A percentile compares a stretch with the other conserved stretches of the same genome.
Evolutionary conservation across 2,797 vertebrate genomes (phyloP).

Genomic region (Carapus acus): DNA sequence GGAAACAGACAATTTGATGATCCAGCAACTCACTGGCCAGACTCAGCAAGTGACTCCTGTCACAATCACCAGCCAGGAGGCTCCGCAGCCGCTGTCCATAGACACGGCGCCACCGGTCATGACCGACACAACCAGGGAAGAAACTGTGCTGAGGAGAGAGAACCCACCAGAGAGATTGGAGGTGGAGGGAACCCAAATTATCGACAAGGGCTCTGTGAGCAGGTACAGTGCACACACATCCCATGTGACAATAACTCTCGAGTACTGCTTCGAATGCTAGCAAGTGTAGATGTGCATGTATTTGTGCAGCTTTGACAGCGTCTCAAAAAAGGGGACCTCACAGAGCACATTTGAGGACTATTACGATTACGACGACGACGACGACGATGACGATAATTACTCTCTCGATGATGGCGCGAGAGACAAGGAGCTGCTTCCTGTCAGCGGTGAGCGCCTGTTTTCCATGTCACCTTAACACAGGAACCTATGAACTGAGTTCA

Average conservation of each 20-base stretch:
- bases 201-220: slow-evolving; percentile 2
- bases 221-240: slow-evolving; percentile 42
- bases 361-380: slow-evolving; percentile 30
- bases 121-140: not conserved
- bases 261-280: no score
- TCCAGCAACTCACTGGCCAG: slow-evolving; percentile 64
- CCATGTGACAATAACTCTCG: no score
- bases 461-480: no score
- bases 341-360: slow-evolving; percentile 10
- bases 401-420: slow-evolving; percentile 2
- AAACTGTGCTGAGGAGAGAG: not conserved
- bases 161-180: not conserved
- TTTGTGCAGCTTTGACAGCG: slow-evolving; percentile 41
- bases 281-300: not conserved
- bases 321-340: slow-evolving; percentile 28
- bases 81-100: not conserved
- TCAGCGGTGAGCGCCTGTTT: slow-evolving; percentile 57
- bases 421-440: slow-evolving; percentile 32
- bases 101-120: slow-evolving; percentile 8
- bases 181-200: not conserved
- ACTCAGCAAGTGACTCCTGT: not conserved
- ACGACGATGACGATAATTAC: slow-evolving; percentile 23
- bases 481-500: no score
- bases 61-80: slow-evolving; percentile 11
- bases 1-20: slow-evolving; percentile 64